A percentile compares a stretch with the other conserved stretches of the same genome.
Evolutionary conservation across 2,888 invertebrate species (phyloP).

Genomic region (Eucera pruinosa): DNA sequence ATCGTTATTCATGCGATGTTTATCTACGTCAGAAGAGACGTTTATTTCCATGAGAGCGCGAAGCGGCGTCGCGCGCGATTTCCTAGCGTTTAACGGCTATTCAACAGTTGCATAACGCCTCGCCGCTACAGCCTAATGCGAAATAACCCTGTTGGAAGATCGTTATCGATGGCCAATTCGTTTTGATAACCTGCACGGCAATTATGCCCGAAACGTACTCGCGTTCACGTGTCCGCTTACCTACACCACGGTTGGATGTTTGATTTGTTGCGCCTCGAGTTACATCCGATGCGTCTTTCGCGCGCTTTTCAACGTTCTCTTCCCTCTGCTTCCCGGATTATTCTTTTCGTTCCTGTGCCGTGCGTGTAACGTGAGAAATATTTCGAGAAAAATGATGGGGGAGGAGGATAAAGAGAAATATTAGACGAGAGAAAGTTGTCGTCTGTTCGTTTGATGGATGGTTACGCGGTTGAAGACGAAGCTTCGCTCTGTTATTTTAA

Average conservation of each 20-base stretch:
- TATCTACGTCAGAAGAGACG: constrained; percentile 61
- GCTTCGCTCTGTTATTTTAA: too few relatives aligned
- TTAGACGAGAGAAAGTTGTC: background rate
- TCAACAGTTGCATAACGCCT: constrained; percentile 51
- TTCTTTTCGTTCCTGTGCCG: background rate
- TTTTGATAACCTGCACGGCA: constrained; percentile 36
- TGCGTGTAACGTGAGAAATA: constrained; percentile 7
- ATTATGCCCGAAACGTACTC: constrained; percentile 33
- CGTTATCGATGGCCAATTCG: constrained; percentile 48
- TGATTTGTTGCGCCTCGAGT: constrained; percentile 50
- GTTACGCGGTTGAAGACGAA: background rate
- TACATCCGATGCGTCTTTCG: constrained; percentile 24
- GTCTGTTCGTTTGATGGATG: background rate
- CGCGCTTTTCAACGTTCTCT: constrained; percentile 3
- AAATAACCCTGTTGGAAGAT: constrained; percentile 51
- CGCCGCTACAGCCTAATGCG: constrained; percentile 11
- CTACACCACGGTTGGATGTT: constrained; percentile 10
- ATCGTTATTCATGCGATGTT: constrained; percentile 63
- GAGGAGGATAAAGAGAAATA: background rate
- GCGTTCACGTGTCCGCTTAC: background rate
- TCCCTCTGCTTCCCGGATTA: background rate
- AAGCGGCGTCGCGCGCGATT: constrained; percentile 45
- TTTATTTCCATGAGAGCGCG: constrained; percentile 63
- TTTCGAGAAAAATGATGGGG: background rate
- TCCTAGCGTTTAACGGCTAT: constrained; percentile 39